A percentile compares a stretch with the other conserved stretches of the same genome.
Evolutionary conservation across 2,888 invertebrate genomes (phyloP).

Genomic region (Gasteruption jaculator): DNA sequence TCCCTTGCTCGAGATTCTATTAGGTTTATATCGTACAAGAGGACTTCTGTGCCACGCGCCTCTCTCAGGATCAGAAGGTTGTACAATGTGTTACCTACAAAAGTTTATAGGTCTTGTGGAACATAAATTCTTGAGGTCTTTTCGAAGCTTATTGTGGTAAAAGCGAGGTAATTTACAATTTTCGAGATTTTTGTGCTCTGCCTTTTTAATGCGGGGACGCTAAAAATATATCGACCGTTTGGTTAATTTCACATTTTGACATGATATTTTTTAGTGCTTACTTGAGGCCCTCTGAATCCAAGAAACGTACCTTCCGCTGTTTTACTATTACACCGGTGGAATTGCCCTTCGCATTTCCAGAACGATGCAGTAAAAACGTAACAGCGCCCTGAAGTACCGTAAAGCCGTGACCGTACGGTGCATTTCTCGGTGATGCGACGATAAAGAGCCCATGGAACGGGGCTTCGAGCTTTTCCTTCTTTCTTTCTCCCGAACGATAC

Average conservation of each 20-base stretch:
- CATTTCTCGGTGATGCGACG: slow-evolving; percentile 43
- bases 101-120: too few species aligned
- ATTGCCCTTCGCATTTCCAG: slow-evolving; percentile 35
- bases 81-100: too few species aligned
- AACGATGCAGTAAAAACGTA: slow-evolving; percentile 50
- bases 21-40: slow-evolving; percentile 23
- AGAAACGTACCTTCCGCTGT: slow-evolving; percentile 1
- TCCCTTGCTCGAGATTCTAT: slow-evolving; percentile 27
- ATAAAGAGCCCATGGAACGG: slow-evolving; percentile 26
- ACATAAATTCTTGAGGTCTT: too few species aligned
- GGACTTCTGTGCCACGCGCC: neutral
- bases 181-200: too few species aligned
- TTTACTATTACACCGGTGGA: slow-evolving; percentile 31
- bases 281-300: slow-evolving; percentile 13
- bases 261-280: too few species aligned
- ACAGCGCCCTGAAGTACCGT: slow-evolving; percentile 49
- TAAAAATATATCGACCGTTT: too few species aligned
- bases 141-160: too few species aligned
- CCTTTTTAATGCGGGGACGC: too few species aligned
- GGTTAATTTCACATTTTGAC: too few species aligned
- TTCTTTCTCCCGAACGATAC: too few species aligned
- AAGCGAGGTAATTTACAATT: too few species aligned
- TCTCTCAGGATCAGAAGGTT: too few species aligned
- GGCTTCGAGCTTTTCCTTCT: slow-evolving; percentile 7
- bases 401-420: slow-evolving; percentile 48